Conservation (phyloP, 2,888 invertebrate species). For the Mystacides longicornis region DNA sequence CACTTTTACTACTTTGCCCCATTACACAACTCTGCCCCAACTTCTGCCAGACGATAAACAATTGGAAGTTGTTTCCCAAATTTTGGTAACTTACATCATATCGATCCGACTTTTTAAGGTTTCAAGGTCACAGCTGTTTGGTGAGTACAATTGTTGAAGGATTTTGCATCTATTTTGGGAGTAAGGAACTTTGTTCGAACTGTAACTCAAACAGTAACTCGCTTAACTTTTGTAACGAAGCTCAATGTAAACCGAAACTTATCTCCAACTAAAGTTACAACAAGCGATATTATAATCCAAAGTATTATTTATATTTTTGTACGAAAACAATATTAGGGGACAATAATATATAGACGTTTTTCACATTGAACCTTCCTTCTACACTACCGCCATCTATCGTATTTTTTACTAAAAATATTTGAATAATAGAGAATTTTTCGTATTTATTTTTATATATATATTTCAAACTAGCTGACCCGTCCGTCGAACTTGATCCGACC, state of each 20-base stretch:
- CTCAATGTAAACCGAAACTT: background rate
- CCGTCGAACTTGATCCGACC: too few species aligned
- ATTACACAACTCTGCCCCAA: constrained; percentile 14
- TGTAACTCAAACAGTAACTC: constrained; percentile 9
- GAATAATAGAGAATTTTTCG: too few species aligned
- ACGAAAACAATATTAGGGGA: too few species aligned
- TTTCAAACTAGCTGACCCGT: too few species aligned
- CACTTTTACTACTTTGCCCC: background rate
- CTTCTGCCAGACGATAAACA: constrained; percentile 21
- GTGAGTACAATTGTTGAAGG: constrained; percentile 14
- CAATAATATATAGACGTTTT: too few species aligned
- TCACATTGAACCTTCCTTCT: too few species aligned
- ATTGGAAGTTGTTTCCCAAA: constrained; percentile 22
- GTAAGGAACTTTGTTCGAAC: constrained; percentile 16
- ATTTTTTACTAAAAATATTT: too few species aligned
- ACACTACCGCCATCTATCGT: too few species aligned
- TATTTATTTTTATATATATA: too few species aligned
- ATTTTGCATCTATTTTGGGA: constrained; percentile 18
- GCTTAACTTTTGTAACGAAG: constrained; percentile 1
- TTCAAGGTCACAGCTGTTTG: constrained; percentile 19
- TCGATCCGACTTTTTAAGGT: constrained; percentile 19
- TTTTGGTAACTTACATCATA: constrained; percentile 19
- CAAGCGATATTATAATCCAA: too few species aligned
- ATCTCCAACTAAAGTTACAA: too few species aligned
- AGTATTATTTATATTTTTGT: too few species aligned